These are phyloP conservation scores for Melanostigma gelatinosum DNA, from an alignment of 2,113 vertebrate genomes.

Conservation along the genomic window DNA sequence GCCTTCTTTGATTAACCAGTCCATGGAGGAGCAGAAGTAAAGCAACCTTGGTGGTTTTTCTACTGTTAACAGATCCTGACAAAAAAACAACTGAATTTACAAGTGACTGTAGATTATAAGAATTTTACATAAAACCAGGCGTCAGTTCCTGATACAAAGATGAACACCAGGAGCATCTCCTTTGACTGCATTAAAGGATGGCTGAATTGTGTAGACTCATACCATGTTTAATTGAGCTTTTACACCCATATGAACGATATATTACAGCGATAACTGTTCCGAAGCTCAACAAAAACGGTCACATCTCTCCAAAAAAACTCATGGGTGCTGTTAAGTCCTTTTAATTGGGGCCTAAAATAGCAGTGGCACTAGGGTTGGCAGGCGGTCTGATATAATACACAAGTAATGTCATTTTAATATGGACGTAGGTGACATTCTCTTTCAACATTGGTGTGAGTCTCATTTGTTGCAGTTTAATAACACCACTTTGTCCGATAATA, in stretches of 20 bases:
- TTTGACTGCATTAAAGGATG: constrained; percentile 12
- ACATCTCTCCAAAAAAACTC: constrained; percentile 4
- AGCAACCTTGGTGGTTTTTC: constrained; percentile 11
- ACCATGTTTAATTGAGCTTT: constrained; percentile 39
- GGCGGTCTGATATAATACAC: constrained; percentile 2
- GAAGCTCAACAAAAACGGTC: background rate
- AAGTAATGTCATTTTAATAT: constrained; percentile 8
- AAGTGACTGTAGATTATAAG: constrained; percentile 16
- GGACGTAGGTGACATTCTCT: background rate
- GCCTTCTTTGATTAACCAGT: constrained; percentile 55
- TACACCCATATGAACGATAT: constrained; percentile 35
- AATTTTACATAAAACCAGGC: constrained; percentile 1
- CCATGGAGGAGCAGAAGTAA: constrained; percentile 21
- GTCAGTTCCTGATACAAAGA: background rate
- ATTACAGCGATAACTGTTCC: constrained; percentile 16
- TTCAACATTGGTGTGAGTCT: background rate
- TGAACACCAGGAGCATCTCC: background rate
- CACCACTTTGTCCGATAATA: background rate
- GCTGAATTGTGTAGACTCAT: constrained; percentile 14
- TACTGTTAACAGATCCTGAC: constrained; percentile 9
- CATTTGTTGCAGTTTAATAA: background rate
- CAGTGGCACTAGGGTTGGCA: background rate
- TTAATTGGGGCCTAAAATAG: background rate
- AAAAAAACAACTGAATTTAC: constrained; percentile 6
- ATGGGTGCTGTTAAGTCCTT: background rate